These are phyloP conservation scores for Bradynema listronoti DNA, from an alignment of 1,140 invertebrate species.

Conservation along the genomic window DNA sequence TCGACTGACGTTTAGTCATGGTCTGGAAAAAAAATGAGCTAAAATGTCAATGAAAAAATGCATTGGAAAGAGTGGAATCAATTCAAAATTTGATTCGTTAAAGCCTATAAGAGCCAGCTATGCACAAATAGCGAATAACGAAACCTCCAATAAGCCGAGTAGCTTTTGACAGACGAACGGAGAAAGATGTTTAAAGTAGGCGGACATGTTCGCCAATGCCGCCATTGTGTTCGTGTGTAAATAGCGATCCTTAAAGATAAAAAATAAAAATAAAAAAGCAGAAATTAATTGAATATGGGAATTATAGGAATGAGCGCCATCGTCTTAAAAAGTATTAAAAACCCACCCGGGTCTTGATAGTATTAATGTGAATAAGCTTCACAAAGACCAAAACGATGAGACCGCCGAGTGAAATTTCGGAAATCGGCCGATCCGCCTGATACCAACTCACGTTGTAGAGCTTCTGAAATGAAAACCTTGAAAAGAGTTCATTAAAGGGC, in stretches of 20 bases:
- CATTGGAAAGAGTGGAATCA: not conserved
- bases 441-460: conserved; percentile 84
- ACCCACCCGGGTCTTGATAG: conserved; percentile 80
- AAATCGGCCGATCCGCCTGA: conserved; percentile 58
- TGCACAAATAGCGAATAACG: conserved; percentile 59
- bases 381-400: conserved; percentile 87
- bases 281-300: not conserved
- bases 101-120: no score
- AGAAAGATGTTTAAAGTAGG: conserved; percentile 84
- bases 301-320: no score
- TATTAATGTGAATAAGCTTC: conserved; percentile 92
- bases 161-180: conserved; percentile 86
- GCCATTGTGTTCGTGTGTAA: conserved; percentile 92
- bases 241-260: conserved; percentile 78
- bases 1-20: conserved; percentile 46
- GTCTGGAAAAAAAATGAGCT: conserved; percentile 24
- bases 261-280: conserved; percentile 8
- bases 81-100: no score
- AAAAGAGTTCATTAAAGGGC: not conserved
- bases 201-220: conserved; percentile 93
- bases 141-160: conserved; percentile 56
- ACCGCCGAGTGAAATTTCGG: conserved; percentile 73
- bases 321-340: not conserved
- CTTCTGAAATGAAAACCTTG: conserved; percentile 68
- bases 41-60: conserved; percentile 23